Conservation (phyloP, 2,888 invertebrate genomes). For the Caenorhabditis sp. region DNA sequence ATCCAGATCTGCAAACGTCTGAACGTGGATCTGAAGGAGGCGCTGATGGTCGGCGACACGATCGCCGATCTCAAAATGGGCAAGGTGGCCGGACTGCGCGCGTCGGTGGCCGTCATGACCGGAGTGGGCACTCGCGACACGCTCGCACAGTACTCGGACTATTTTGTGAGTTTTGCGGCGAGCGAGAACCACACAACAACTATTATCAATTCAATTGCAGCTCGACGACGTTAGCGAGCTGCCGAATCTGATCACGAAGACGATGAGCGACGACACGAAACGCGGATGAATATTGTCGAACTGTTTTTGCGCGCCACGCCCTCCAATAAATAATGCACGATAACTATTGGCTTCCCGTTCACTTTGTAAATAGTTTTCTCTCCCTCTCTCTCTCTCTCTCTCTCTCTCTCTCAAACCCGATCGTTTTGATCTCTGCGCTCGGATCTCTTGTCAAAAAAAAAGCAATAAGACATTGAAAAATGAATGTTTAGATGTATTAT, state of each 20-base stretch:
- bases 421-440: conserved; percentile 16
- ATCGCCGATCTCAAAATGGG: conserved; percentile 81
- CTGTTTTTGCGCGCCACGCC: not conserved
- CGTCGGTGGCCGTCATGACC: conserved; percentile 80
- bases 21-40: conserved; percentile 73
- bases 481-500: not conserved
- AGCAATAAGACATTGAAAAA: conserved; percentile 28
- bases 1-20: conserved; percentile 77
- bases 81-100: conserved; percentile 80
- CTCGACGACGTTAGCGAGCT: conserved; percentile 75
- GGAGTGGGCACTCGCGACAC: conserved; percentile 78
- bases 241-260: conserved; percentile 65
- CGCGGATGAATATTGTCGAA: conserved; percentile 60
- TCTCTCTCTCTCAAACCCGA: not conserved
- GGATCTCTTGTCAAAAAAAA: not conserved
- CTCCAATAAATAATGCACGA: not conserved
- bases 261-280: conserved; percentile 68
- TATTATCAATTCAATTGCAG: conserved; percentile 53
- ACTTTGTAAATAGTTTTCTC: conserved; percentile 32
- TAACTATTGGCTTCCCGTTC: not conserved
- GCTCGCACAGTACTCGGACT: conserved; percentile 76
- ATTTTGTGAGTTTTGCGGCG: conserved; percentile 67
- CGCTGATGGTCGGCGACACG: conserved; percentile 81
- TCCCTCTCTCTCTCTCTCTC: conserved; percentile 3
- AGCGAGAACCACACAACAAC: not conserved